Conservation (phyloP, 2,888 invertebrate genomes). For the Leptura quadrifasciata region DNA sequence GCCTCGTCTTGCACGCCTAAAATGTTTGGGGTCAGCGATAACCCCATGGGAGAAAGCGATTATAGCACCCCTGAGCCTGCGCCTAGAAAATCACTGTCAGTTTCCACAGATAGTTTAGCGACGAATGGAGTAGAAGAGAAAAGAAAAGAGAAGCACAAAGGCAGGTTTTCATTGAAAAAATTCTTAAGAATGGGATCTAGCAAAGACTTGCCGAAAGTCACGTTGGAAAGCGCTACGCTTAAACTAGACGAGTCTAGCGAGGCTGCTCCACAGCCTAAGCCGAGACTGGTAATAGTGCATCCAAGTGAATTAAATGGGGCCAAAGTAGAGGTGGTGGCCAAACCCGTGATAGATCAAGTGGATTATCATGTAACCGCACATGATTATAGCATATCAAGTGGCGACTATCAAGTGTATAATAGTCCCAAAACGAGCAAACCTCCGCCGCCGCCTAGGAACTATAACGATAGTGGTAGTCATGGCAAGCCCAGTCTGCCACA, state of each 20-base stretch:
- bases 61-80: constrained; percentile 79
- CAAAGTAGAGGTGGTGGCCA: constrained; percentile 83
- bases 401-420: constrained; percentile 54
- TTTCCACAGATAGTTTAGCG: constrained; percentile 85
- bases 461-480: constrained; percentile 74
- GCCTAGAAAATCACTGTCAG: constrained; percentile 82
- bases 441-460: constrained; percentile 84
- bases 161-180: constrained; percentile 88
- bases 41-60: constrained; percentile 60
- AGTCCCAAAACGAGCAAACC: constrained; percentile 72
- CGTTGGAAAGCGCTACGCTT: constrained; percentile 71
- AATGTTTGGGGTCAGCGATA: constrained; percentile 74
- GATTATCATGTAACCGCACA: constrained; percentile 44
- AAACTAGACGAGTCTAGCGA: constrained; percentile 49
- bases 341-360: constrained; percentile 68
- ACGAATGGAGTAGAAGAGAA: constrained; percentile 65
- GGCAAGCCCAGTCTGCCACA: constrained; percentile 81
- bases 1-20: constrained; percentile 80
- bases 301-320: constrained; percentile 90
- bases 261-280: constrained; percentile 59
- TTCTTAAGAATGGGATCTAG: constrained; percentile 86
- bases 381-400: constrained; percentile 53
- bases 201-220: constrained; percentile 81
- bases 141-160: constrained; percentile 83
- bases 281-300: constrained; percentile 87